These are phyloP conservation scores for Hemaris fuciformis DNA, from an alignment of 2,888 invertebrate species.

Conservation along the genomic window DNA sequence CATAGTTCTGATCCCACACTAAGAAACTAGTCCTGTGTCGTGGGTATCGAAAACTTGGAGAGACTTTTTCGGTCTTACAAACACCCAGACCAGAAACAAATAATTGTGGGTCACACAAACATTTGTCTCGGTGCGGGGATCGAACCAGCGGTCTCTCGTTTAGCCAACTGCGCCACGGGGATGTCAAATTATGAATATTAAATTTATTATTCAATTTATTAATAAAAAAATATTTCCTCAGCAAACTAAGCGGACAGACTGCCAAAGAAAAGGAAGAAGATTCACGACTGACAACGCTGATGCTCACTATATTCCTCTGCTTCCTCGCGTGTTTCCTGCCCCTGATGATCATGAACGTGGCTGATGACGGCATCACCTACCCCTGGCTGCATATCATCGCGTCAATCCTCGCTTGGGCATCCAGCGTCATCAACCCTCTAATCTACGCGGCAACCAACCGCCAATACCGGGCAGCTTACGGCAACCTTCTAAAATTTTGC, in stretches of 20 bases:
- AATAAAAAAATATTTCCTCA: conserved; percentile 38
- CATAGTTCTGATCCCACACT: too few species aligned
- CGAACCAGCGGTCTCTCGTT: too few species aligned
- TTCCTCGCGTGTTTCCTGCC: conserved; percentile 94
- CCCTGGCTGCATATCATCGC: conserved; percentile 91
- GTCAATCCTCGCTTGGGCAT: conserved; percentile 94
- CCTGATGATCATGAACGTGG: conserved; percentile 92
- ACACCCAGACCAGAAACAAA: too few species aligned
- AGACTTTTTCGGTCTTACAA: too few species aligned
- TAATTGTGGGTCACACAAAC: too few species aligned
- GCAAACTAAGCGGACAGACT: conserved; percentile 73
- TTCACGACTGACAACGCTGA: conserved; percentile 90
- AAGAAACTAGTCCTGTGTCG: too few species aligned
- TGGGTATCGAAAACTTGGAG: too few species aligned
- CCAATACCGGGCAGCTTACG: conserved; percentile 86
- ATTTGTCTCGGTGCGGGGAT: too few species aligned
- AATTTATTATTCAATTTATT: background rate
- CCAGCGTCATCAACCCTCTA: conserved; percentile 93
- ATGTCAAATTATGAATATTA: too few species aligned
- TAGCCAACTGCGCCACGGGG: too few species aligned
- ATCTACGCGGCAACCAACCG: conserved; percentile 95
- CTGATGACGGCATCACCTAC: conserved; percentile 86
- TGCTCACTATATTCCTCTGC: conserved; percentile 93
- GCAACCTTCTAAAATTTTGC: conserved; percentile 75
- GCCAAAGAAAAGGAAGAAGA: conserved; percentile 85